Conservation (phyloP, 2,888 invertebrate genomes). For the Clostera curtula region DNA sequence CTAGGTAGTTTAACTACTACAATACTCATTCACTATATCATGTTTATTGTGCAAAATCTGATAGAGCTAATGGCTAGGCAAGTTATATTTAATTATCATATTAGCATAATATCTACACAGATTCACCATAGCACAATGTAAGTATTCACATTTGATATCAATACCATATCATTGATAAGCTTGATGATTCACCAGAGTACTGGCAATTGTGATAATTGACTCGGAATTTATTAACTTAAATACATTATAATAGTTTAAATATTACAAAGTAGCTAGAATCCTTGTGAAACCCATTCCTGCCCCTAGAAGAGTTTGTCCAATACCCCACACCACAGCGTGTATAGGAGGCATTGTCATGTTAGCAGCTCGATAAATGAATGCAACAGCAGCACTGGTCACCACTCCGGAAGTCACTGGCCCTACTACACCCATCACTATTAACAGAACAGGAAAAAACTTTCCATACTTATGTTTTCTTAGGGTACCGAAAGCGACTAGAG, state of each 20-base stretch:
- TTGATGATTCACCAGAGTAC: too few relatives aligned
- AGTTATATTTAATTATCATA: too few relatives aligned
- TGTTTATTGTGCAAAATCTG: too few relatives aligned
- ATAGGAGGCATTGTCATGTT: constrained; percentile 92
- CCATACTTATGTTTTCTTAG: constrained; percentile 95
- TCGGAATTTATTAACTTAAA: constrained; percentile 20
- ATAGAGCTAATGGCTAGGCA: too few relatives aligned
- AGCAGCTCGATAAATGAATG: constrained; percentile 94
- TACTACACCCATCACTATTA: constrained; percentile 91
- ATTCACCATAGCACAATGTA: too few relatives aligned
- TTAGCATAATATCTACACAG: too few relatives aligned
- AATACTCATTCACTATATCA: too few relatives aligned
- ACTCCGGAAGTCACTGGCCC: constrained; percentile 92
- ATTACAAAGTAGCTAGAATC: constrained; percentile 92
- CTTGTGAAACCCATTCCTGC: constrained; percentile 94
- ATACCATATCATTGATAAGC: too few relatives aligned
- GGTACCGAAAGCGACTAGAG: constrained; percentile 92
- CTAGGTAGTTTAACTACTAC: too few relatives aligned
- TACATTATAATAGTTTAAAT: constrained; percentile 11
- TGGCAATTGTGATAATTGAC: constrained; percentile 45
- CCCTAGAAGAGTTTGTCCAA: constrained; percentile 92
- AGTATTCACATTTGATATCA: too few relatives aligned
- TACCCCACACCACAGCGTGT: constrained; percentile 95
- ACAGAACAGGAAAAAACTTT: constrained; percentile 92
- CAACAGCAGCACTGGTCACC: constrained; percentile 92